Conservation (phyloP, 2,113 vertebrate species). For the Capra hircus region DNA sequence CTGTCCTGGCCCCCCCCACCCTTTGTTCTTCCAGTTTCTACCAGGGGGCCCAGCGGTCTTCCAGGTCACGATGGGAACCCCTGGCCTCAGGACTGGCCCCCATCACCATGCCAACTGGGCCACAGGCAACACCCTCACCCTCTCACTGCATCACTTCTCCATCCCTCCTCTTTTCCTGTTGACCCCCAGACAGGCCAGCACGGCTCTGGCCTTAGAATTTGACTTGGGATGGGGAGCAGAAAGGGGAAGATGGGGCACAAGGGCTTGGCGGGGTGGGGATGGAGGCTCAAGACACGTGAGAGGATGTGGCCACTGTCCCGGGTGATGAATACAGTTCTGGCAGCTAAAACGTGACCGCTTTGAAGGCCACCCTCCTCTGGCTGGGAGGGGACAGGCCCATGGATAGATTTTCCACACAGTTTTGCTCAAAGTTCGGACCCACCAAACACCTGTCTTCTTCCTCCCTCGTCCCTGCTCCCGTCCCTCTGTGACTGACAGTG, state of each 20-base stretch:
- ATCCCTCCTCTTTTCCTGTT: background rate
- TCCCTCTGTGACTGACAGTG: background rate
- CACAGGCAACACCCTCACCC: background rate
- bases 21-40: slow-evolving; percentile 72
- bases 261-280: background rate
- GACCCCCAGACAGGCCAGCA: background rate
- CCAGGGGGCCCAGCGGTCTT: slow-evolving; percentile 62
- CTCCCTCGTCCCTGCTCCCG: fast-evolving
- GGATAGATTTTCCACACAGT: background rate
- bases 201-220: slow-evolving; percentile 7
- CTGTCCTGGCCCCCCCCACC: slow-evolving; percentile 16
- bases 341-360: background rate
- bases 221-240: background rate
- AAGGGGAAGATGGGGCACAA: background rate
- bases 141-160: background rate
- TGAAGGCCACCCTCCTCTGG: background rate
- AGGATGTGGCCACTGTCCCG: background rate
- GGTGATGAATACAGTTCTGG: background rate
- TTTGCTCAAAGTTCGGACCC: background rate
- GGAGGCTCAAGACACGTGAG: background rate
- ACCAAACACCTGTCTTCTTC: background rate
- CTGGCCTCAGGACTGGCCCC: slow-evolving; percentile 73
- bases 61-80: slow-evolving; percentile 70
- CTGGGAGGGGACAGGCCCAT: background rate
- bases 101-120: slow-evolving; percentile 63